phyloP scores from a whole-genome alignment of 2,113 vertebrate species.

The Neofelis nebulosa region DNA sequence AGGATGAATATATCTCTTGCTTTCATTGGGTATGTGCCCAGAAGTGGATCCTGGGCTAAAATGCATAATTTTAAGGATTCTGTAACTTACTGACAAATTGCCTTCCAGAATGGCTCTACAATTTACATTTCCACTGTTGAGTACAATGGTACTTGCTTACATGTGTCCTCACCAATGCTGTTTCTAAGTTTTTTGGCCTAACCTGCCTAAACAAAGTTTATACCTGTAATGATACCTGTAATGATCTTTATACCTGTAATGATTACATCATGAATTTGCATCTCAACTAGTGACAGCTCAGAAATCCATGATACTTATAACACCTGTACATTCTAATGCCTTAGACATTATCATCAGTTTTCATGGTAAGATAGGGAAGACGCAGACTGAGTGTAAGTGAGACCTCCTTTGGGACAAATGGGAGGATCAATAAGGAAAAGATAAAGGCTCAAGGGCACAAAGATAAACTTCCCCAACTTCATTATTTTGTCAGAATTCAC shows the following conservation, averaged over 20 bases:
- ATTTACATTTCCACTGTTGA: background rate
- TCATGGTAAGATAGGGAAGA: background rate
- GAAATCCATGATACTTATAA: background rate
- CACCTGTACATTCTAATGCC: background rate
- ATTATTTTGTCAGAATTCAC: background rate
- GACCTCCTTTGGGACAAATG: background rate
- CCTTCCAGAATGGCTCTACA: background rate
- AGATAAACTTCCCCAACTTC: background rate
- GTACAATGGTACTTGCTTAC: background rate
- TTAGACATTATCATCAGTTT: slow-evolving; percentile 5
- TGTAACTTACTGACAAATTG: slow-evolving; percentile 9
- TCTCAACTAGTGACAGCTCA: background rate
- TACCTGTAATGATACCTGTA: background rate
- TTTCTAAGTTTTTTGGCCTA: background rate
- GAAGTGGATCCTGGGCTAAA: background rate
- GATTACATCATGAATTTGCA: background rate
- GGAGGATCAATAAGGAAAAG: background rate
- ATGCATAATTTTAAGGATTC: slow-evolving; percentile 11
- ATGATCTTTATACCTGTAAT: background rate
- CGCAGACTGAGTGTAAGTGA: background rate
- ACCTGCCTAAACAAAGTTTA: background rate
- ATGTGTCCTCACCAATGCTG: background rate
- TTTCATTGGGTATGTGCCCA: slow-evolving; percentile 29
- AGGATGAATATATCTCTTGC: background rate
- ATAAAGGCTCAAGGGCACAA: background rate